Evolutionary conservation across 2,888 invertebrate genomes (phyloP).

Genomic region (Bugula neritina): DNA sequence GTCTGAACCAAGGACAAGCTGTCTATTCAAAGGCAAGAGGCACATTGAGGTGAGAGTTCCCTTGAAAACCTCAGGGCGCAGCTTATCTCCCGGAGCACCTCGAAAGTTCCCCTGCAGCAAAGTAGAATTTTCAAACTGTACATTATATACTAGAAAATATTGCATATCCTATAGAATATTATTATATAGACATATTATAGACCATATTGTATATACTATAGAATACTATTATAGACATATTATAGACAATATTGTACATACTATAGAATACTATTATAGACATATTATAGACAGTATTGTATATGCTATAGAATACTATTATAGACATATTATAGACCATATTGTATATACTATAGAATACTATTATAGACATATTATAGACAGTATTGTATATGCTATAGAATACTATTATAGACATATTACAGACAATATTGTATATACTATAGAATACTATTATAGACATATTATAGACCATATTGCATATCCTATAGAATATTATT

Average conservation of each 20-base stretch:
- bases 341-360: too few relatives aligned
- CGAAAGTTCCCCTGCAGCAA: neutral
- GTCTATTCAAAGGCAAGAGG: conserved; percentile 79
- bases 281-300: neutral
- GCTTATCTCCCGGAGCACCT: conserved; percentile 57
- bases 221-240: too few relatives aligned
- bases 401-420: too few relatives aligned
- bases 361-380: too few relatives aligned
- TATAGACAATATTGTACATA: neutral
- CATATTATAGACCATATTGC: neutral
- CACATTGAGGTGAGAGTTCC: conserved; percentile 86
- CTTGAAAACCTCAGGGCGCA: conserved; percentile 81
- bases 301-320: neutral
- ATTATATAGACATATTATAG: too few relatives aligned
- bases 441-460: neutral
- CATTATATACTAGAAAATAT: neutral
- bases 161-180: neutral
- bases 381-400: neutral
- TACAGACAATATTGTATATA: neutral
- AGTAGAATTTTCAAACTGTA: too few relatives aligned
- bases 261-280: neutral
- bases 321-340: too few relatives aligned
- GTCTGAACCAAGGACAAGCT: conserved; percentile 83
- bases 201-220: too few relatives aligned
- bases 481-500: neutral